phyloP scores from a whole-genome alignment of 2,797 vertebrate genomes.

The Lepus oiostolus region DNA sequence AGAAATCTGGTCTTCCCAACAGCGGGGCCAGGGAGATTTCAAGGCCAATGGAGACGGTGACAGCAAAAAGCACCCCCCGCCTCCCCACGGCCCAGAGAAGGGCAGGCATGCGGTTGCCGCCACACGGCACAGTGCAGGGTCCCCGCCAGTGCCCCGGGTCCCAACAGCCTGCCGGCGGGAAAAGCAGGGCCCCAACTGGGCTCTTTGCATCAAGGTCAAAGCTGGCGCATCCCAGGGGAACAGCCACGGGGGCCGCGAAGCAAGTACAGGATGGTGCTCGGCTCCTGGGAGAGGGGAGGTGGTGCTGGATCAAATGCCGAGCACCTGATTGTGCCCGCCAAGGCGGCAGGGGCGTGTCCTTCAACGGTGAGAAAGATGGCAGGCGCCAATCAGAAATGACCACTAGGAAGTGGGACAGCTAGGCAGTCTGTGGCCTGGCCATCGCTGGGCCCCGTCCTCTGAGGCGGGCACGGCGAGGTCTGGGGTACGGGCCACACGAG shows the following conservation, averaged over 20 bases:
- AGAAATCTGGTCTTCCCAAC: neutral
- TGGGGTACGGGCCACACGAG: neutral
- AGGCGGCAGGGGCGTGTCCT: neutral
- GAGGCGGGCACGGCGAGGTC: neutral
- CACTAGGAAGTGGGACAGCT: neutral
- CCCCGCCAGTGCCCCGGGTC: rapidly evolving
- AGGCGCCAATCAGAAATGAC: neutral
- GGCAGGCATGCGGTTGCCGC: rapidly evolving
- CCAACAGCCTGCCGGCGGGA: neutral
- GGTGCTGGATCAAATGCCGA: neutral
- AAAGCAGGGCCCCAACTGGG: neutral
- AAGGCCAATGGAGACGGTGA: neutral
- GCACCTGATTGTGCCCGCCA: neutral
- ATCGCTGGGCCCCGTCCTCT: too few species aligned
- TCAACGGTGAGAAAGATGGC: neutral
- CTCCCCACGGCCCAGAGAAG: neutral
- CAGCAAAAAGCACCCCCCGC: neutral
- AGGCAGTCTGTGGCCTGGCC: neutral
- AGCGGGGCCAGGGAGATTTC: neutral
- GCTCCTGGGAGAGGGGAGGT: neutral
- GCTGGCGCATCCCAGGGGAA: neutral
- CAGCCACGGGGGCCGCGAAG: rapidly evolving
- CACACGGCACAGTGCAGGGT: rapidly evolving
- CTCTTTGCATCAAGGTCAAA: neutral
- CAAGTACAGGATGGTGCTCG: neutral